phyloP scores from a whole-genome alignment of 2,888 invertebrate species.

The Notodonta ziczac region DNA sequence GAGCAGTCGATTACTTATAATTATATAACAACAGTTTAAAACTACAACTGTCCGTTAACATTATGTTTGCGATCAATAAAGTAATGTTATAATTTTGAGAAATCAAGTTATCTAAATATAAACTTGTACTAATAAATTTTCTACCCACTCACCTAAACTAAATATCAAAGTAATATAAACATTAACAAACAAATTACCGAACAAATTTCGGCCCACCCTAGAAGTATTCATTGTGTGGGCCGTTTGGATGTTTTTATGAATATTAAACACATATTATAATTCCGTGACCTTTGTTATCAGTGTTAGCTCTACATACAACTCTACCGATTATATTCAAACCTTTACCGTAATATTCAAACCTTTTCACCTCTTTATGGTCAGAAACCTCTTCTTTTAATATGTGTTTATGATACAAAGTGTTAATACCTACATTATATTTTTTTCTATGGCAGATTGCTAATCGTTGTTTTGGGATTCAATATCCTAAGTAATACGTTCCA shows the following conservation, averaged over 20 bases:
- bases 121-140: no score
- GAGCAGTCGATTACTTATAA: no score
- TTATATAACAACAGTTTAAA: no score
- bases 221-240: slow-evolving; percentile 6
- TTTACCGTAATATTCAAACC: slow-evolving; percentile 23
- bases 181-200: background rate
- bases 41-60: no score
- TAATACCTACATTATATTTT: background rate
- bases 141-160: no score
- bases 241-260: slow-evolving; percentile 25
- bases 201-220: background rate
- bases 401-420: background rate
- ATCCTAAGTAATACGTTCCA: no score
- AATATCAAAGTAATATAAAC: no score
- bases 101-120: no score
- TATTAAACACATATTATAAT: slow-evolving; percentile 21
- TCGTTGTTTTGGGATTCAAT: no score
- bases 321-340: slow-evolving; percentile 19
- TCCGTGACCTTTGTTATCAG: background rate
- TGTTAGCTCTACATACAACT: slow-evolving; percentile 8
- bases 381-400: background rate
- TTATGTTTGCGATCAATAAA: no score
- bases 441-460: no score
- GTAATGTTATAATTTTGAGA: no score
- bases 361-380: slow-evolving; percentile 13